These are phyloP conservation scores for Xiphorhynchus erythropygius DNA, from an alignment of 2,797 vertebrate genomes.

Conservation along the genomic window DNA sequence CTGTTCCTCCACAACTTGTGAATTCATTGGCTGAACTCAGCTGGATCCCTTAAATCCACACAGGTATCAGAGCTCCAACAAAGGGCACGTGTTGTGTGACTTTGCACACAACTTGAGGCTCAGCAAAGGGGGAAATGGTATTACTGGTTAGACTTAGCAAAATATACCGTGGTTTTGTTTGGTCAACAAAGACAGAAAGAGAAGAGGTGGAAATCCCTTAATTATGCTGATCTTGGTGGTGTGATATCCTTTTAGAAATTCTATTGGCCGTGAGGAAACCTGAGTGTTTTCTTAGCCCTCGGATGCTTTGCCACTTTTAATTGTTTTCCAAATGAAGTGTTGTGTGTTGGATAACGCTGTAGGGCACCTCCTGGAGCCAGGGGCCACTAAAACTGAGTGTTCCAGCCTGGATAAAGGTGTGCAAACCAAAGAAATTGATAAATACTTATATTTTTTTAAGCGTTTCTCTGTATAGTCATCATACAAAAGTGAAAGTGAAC, in stretches of 20 bases:
- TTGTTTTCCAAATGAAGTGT: not conserved
- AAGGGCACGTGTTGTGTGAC: not conserved
- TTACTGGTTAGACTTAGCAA: not conserved
- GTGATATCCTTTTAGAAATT: not conserved
- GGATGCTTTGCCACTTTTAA: not conserved
- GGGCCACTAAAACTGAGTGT: not conserved
- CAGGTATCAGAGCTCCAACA: not conserved
- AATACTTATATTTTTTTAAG: not conserved
- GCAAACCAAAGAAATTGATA: not conserved
- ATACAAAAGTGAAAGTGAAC: not conserved
- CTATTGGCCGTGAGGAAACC: not conserved
- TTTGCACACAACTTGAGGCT: not conserved
- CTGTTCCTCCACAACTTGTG: not conserved
- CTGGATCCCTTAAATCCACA: not conserved
- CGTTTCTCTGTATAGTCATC: not conserved
- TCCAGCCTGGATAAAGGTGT: not conserved
- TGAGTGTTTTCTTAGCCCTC: not conserved
- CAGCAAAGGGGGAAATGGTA: not conserved
- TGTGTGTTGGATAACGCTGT: not conserved
- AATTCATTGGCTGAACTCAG: not conserved
- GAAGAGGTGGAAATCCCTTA: not conserved
- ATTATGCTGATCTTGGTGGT: not conserved
- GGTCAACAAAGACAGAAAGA: not conserved
- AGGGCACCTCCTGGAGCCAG: not conserved
- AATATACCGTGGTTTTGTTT: not conserved